Percentiles rank a stretch among this genome's conserved stretches.
Evolutionary conservation across 2,797 vertebrate genomes (phyloP).

Genomic region (Monodelphis domestica): DNA sequence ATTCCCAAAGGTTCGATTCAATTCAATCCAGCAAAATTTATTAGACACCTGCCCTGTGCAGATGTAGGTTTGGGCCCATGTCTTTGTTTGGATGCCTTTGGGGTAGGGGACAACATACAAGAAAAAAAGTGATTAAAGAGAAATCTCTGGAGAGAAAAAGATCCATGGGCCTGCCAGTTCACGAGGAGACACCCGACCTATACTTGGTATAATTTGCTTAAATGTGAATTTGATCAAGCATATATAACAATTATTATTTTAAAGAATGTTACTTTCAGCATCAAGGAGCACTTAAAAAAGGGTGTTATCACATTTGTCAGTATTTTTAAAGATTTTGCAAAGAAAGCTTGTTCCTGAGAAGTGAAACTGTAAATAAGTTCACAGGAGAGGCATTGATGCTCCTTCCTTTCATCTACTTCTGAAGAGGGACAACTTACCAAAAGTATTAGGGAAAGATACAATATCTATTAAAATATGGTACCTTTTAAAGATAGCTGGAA

Average conservation of each 20-base stretch:
- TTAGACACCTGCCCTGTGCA: background rate
- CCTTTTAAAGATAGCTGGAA: slow-evolving; percentile 1
- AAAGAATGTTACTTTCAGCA: slow-evolving; percentile 3
- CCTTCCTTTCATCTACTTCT: background rate
- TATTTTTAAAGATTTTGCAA: slow-evolving; percentile 50
- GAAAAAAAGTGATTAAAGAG: background rate
- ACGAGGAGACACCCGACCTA: background rate
- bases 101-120: background rate
- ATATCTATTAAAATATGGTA: background rate
- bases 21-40: background rate
- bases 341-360: background rate
- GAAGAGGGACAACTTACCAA: slow-evolving; percentile 11
- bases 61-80: slow-evolving; percentile 6
- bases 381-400: background rate
- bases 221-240: background rate
- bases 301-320: slow-evolving; percentile 51
- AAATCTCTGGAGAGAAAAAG: slow-evolving; percentile 11
- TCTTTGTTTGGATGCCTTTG: background rate
- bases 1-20: slow-evolving; percentile 13
- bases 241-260: slow-evolving; percentile 7
- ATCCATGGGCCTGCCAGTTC: background rate
- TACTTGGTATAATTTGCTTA: slow-evolving; percentile 14
- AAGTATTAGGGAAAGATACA: background rate
- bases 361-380: slow-evolving; percentile 15
- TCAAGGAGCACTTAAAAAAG: background rate